Evolutionary conservation across 1,140 invertebrate species (phyloP).

Genomic region (Drosophila suzukii): DNA sequence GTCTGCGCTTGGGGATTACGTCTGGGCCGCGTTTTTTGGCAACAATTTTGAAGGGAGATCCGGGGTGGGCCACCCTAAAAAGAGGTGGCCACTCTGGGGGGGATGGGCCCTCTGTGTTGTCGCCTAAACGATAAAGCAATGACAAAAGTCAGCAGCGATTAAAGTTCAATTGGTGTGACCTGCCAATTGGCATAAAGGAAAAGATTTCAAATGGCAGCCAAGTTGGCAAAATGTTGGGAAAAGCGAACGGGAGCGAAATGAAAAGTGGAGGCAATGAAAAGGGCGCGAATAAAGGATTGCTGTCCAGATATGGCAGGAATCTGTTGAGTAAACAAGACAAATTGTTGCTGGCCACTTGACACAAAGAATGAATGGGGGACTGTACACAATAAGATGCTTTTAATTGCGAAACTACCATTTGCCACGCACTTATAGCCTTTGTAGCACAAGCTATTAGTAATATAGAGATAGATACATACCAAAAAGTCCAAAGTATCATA

Average conservation of each 20-base stretch:
- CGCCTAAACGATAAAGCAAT: slow-evolving; percentile 79
- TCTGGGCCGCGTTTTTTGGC: slow-evolving; percentile 59
- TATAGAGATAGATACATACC: too few species aligned
- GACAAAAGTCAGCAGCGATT: slow-evolving; percentile 79
- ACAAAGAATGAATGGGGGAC: too few species aligned
- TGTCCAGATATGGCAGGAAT: background rate
- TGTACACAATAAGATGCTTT: too few species aligned
- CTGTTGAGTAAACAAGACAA: slow-evolving; percentile 14
- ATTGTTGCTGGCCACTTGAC: background rate
- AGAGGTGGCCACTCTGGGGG: slow-evolving; percentile 1
- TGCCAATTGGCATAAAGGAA: slow-evolving; percentile 56
- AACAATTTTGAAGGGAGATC: slow-evolving; percentile 14
- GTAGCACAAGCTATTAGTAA: too few species aligned
- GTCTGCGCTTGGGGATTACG: slow-evolving; percentile 45
- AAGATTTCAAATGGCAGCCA: slow-evolving; percentile 40
- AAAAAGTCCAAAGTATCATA: too few species aligned
- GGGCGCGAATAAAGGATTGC: background rate
- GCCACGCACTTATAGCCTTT: too few species aligned
- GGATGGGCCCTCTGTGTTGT: slow-evolving; percentile 43
- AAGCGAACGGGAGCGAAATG: slow-evolving; percentile 8
- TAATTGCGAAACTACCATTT: background rate
- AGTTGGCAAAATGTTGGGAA: slow-evolving; percentile 21
- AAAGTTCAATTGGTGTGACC: slow-evolving; percentile 78
- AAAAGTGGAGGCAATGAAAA: slow-evolving; percentile 18
- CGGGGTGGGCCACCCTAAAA: background rate